phyloP scores from a whole-genome alignment of 2,888 invertebrate genomes.

The Tinea trinotella region DNA sequence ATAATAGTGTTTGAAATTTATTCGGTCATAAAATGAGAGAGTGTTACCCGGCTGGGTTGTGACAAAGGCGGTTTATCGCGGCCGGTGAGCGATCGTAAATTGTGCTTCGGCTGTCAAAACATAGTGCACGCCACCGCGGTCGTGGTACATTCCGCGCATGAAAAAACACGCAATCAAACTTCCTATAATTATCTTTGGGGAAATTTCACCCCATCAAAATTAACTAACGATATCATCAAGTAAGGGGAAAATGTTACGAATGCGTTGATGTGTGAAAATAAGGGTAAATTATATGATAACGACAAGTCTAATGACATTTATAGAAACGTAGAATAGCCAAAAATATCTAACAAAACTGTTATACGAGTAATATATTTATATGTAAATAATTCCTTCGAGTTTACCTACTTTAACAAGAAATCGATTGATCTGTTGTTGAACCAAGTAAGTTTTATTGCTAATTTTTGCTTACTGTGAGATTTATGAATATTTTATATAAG shows the following conservation, averaged over 20 bases:
- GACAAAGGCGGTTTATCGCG: conserved; percentile 64
- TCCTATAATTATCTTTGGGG: conserved; percentile 11
- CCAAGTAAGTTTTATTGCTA: conserved; percentile 27
- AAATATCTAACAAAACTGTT: neutral
- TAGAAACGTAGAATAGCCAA: neutral
- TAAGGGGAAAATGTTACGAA: neutral
- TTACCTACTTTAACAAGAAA: conserved; percentile 17
- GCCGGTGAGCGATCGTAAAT: conserved; percentile 60
- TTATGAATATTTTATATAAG: conserved; percentile 37
- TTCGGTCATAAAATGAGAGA: conserved; percentile 63
- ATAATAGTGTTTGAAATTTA: conserved; percentile 71
- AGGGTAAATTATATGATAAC: conserved; percentile 3
- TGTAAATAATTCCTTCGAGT: neutral
- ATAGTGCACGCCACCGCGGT: conserved; percentile 29
- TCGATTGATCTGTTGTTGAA: conserved; percentile 17
- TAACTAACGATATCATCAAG: conserved; percentile 7
- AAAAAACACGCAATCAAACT: conserved; percentile 11
- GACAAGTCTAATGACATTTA: neutral
- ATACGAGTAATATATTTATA: neutral
- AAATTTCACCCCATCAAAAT: conserved; percentile 14
- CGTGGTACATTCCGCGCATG: conserved; percentile 9
- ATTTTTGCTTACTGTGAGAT: conserved; percentile 33
- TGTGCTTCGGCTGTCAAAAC: conserved; percentile 64
- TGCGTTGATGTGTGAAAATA: conserved; percentile 11
- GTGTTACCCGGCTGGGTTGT: conserved; percentile 56